phyloP scores from a whole-genome alignment of 1,140 invertebrate species.

The Caenorhabditis remanei region DNA sequence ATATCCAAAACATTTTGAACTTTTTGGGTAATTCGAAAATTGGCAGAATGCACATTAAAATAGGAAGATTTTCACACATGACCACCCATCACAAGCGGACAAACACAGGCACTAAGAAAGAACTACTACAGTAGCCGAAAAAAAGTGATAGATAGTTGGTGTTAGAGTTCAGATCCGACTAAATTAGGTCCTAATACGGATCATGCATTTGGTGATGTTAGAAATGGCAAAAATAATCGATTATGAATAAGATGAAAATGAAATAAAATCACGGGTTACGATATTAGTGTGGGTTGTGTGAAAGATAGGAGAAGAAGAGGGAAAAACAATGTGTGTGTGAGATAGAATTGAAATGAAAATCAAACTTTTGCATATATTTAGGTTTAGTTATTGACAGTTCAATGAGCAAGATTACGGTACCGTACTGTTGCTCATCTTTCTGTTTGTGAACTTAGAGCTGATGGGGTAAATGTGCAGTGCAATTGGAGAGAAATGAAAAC shows the following conservation, averaged over 20 bases:
- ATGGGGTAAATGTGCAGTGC: neutral
- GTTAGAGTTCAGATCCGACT: conserved; percentile 25
- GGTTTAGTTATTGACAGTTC: neutral
- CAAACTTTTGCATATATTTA: neutral
- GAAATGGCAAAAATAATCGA: neutral
- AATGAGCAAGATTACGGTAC: too few species aligned
- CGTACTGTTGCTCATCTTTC: too few species aligned
- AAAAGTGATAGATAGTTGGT: conserved; percentile 6
- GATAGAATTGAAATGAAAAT: neutral
- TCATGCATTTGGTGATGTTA: conserved; percentile 31
- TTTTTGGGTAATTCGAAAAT: neutral
- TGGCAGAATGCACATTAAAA: conserved; percentile 28
- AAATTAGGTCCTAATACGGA: conserved; percentile 18
- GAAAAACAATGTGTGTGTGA: neutral
- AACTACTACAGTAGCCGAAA: conserved; percentile 46
- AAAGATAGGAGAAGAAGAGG: neutral
- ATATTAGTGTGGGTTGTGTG: conserved; percentile 5
- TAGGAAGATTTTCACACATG: conserved; percentile 53
- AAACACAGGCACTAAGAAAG: conserved; percentile 55
- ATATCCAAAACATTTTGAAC: neutral
- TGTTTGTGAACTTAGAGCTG: too few species aligned
- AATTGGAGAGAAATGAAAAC: neutral
- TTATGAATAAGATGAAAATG: neutral
- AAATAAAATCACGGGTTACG: conserved; percentile 31
- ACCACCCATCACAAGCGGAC: conserved; percentile 55